These are phyloP conservation scores for Actias luna DNA, from an alignment of 2,888 invertebrate species.

Conservation along the genomic window DNA sequence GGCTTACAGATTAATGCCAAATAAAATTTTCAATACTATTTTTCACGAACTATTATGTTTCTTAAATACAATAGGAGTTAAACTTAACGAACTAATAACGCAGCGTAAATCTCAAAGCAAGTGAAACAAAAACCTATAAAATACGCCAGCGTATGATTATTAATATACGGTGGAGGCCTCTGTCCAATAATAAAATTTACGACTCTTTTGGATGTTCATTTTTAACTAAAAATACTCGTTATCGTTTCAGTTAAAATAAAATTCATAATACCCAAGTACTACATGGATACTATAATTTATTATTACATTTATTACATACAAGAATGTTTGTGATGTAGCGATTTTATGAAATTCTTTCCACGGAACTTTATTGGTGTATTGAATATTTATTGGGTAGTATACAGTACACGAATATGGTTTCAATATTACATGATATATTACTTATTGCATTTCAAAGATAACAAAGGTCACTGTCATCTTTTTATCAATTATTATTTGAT, in stretches of 20 bases:
- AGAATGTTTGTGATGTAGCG: constrained; percentile 4
- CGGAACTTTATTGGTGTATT: constrained; percentile 4
- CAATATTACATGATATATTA: constrained; percentile 7
- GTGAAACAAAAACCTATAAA: no score
- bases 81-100: no score
- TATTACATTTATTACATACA: not conserved
- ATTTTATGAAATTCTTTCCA: constrained; percentile 8
- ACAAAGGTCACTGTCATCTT: not conserved
- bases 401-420: constrained; percentile 4
- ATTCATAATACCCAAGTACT: not conserved
- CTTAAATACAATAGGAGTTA: no score
- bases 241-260: not conserved
- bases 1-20: no score
- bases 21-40: no score
- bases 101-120: no score
- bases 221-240: not conserved
- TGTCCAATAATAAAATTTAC: no score
- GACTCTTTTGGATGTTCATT: no score
- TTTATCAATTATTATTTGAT: not conserved
- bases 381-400: constrained; percentile 9
- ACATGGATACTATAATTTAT: not conserved
- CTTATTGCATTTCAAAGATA: not conserved
- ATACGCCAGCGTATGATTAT: no score
- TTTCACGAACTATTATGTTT: no score
- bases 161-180: no score